A percentile compares a stretch with the other conserved stretches of the same genome.
phyloP scores from a whole-genome alignment of 2,797 vertebrate species.

The Enteromius argenteus region DNA sequence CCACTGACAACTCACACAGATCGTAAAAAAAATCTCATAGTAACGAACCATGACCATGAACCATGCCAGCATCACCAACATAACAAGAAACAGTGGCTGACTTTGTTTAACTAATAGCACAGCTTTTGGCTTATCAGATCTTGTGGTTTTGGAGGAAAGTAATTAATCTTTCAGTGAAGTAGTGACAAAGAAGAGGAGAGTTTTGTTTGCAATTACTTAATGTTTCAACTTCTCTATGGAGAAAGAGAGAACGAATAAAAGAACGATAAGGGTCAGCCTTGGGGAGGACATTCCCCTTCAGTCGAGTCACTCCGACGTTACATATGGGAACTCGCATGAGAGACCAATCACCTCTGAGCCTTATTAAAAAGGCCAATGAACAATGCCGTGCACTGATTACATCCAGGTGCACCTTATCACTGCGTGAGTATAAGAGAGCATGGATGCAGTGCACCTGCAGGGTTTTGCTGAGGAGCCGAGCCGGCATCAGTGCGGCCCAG shows the following conservation, averaged over 20 bases:
- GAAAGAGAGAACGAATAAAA: not conserved
- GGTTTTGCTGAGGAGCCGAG: too few relatives aligned
- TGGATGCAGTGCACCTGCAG: too few relatives aligned
- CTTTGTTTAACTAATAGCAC: not conserved
- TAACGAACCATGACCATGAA: not conserved
- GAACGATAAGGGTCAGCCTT: not conserved
- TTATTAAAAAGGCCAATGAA: too few relatives aligned
- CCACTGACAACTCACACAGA: not conserved
- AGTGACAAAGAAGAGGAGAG: not conserved
- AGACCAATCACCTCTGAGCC: too few relatives aligned
- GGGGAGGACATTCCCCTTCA: not conserved
- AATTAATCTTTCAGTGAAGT: not conserved
- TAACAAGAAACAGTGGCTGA: not conserved
- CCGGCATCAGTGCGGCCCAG: too few relatives aligned
- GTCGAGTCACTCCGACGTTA: too few relatives aligned
- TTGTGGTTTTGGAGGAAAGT: conserved; percentile 3
- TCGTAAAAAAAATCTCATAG: not conserved
- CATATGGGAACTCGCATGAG: too few relatives aligned
- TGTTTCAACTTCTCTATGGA: not conserved
- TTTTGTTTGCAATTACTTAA: conserved; percentile 1
- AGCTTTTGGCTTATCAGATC: conserved; percentile 2
- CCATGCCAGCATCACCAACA: not conserved
- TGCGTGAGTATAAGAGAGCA: too few relatives aligned
- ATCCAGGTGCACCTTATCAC: too few relatives aligned
- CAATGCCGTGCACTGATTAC: too few relatives aligned